These are phyloP conservation scores for Macrostomum lignano DNA, from an alignment of 1,140 invertebrate genomes.

Conservation along the genomic window DNA sequence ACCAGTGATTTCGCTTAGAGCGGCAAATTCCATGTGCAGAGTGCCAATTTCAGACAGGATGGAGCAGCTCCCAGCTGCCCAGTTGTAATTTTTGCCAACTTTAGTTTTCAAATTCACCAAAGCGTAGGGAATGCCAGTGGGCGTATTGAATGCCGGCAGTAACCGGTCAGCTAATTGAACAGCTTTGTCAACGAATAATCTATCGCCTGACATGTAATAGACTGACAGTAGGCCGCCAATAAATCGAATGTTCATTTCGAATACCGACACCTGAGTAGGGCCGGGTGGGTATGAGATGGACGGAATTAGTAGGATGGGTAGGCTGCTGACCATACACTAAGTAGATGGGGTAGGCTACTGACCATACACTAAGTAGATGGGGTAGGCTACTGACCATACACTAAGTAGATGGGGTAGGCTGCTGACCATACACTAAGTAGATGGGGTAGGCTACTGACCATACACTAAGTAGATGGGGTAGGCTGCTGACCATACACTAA, in stretches of 20 bases:
- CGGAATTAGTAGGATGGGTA: too few relatives aligned
- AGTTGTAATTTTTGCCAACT: slow-evolving; percentile 87
- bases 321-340: too few relatives aligned
- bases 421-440: too few relatives aligned
- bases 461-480: too few relatives aligned
- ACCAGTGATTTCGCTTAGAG: slow-evolving; percentile 72
- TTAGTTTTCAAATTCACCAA: slow-evolving; percentile 64
- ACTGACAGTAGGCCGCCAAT: slow-evolving; percentile 70
- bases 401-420: too few relatives aligned
- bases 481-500: too few relatives aligned
- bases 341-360: too few relatives aligned
- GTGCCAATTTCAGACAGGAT: slow-evolving; percentile 92
- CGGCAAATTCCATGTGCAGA: slow-evolving; percentile 75
- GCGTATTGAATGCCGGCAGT: slow-evolving; percentile 81
- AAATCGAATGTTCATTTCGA: slow-evolving; percentile 91
- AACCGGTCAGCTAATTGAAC: slow-evolving; percentile 63
- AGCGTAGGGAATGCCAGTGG: slow-evolving; percentile 81
- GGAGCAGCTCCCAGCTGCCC: slow-evolving; percentile 78
- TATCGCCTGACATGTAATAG: slow-evolving; percentile 76
- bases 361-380: too few relatives aligned
- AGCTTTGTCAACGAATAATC: slow-evolving; percentile 39
- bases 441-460: too few relatives aligned
- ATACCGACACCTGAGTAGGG: slow-evolving; percentile 75
- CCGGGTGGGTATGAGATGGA: too few relatives aligned
- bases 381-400: too few relatives aligned